Conservation (phyloP, 2,113 vertebrate genomes). For the Sinocyclocheilus grahami region DNA sequence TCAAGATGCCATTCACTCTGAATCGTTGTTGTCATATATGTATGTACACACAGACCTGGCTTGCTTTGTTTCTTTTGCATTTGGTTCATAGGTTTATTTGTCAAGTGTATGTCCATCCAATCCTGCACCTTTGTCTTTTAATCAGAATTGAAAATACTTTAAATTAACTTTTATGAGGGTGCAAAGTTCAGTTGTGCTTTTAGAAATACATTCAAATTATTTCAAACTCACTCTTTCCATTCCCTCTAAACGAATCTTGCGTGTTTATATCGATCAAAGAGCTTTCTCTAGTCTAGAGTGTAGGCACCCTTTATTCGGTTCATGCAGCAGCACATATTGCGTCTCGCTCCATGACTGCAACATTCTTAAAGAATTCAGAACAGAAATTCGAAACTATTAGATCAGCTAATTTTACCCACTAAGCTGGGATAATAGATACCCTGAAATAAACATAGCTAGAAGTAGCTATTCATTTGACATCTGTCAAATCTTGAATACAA, state of each 20-base stretch:
- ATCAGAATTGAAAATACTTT: neutral
- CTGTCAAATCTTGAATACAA: too few species aligned
- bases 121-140: neutral
- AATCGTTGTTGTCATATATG: neutral
- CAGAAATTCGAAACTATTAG: neutral
- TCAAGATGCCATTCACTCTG: slow-evolving; percentile 40
- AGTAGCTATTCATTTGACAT: too few species aligned
- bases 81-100: neutral
- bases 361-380: neutral
- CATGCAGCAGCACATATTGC: neutral
- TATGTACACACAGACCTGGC: slow-evolving; percentile 37
- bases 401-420: too few species aligned
- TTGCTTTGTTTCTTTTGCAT: neutral
- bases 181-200: neutral
- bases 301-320: neutral
- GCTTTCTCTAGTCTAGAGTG: neutral
- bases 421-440: too few species aligned
- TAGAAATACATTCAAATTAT: slow-evolving; percentile 4
- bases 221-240: neutral
- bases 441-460: too few species aligned
- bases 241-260: neutral
- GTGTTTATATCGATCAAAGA: neutral
- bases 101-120: too few species aligned
- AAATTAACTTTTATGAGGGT: neutral
- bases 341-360: neutral